These are phyloP conservation scores for Lepidurus couesii DNA, from an alignment of 1,140 invertebrate genomes.

Conservation along the genomic window DNA sequence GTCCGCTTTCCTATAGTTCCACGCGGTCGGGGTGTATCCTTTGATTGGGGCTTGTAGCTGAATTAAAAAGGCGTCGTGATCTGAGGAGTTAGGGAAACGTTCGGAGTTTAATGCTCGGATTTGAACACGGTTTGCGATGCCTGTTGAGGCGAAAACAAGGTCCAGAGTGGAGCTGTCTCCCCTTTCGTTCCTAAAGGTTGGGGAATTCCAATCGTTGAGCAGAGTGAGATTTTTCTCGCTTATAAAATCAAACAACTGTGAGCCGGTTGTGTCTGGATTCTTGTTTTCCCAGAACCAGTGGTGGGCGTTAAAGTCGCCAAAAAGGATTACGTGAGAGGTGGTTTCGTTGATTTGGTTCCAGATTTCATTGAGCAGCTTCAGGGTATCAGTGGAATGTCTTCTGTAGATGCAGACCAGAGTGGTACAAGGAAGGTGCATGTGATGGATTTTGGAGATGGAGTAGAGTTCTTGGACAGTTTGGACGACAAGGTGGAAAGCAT, in stretches of 20 bases:
- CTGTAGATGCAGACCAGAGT: neutral
- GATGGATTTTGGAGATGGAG: neutral
- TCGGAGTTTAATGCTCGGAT: neutral
- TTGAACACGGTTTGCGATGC: neutral
- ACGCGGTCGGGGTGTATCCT: neutral
- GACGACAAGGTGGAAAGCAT: neutral
- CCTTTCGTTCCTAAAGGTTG: constrained; percentile 16
- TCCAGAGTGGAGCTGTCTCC: constrained; percentile 8
- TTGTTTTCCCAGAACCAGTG: neutral
- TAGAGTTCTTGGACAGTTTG: constrained; percentile 19
- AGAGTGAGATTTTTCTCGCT: neutral
- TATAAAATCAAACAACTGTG: neutral
- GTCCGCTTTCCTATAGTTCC: constrained; percentile 7
- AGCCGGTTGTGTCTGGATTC: neutral
- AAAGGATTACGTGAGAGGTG: neutral
- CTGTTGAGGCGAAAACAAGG: neutral
- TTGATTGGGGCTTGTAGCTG: neutral
- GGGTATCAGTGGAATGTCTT: neutral
- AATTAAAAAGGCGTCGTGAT: neutral
- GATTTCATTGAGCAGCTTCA: neutral
- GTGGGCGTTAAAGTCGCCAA: constrained; percentile 13
- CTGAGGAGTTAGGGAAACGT: neutral
- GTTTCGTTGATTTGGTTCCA: neutral
- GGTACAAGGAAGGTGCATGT: neutral
- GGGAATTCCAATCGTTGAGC: neutral